Evolutionary conservation across 2,888 invertebrate genomes (phyloP).

Genomic region (Neocrepidodera transversa): DNA sequence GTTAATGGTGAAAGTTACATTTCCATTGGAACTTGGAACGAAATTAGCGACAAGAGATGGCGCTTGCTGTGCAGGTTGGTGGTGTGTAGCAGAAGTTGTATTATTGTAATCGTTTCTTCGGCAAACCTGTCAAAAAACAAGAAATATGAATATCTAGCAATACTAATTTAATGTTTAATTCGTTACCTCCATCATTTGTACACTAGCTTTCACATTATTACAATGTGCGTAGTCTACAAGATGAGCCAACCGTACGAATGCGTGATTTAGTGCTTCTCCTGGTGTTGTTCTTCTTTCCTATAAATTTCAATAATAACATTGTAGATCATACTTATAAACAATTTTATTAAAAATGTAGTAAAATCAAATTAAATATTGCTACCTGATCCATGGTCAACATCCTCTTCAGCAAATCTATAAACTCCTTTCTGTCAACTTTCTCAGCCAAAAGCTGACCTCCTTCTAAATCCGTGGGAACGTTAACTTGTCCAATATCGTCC

Average conservation of each 20-base stretch:
- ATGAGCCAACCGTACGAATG: slow-evolving; percentile 92
- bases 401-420: slow-evolving; percentile 95
- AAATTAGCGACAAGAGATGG: slow-evolving; percentile 75
- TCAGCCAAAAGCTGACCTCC: slow-evolving; percentile 96
- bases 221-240: slow-evolving; percentile 96
- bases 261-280: slow-evolving; percentile 93
- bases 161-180: neutral
- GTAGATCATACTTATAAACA: neutral
- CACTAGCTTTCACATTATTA: slow-evolving; percentile 95
- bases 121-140: slow-evolving; percentile 65
- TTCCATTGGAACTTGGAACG: slow-evolving; percentile 78
- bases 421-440: slow-evolving; percentile 96
- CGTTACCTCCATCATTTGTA: slow-evolving; percentile 95
- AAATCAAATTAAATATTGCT: slow-evolving; percentile 57
- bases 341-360: neutral
- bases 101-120: slow-evolving; percentile 63
- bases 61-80: slow-evolving; percentile 61
- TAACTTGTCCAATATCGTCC: slow-evolving; percentile 97
- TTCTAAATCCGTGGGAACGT: slow-evolving; percentile 96
- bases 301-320: slow-evolving; percentile 22
- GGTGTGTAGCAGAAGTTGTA: slow-evolving; percentile 60
- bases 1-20: slow-evolving; percentile 93
- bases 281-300: slow-evolving; percentile 95
- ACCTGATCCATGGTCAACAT: slow-evolving; percentile 99
- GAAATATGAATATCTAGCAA: neutral